Base-by-base conservation (phyloP, 2,797 vertebrate genomes). In the Lutjanus argentimaculatus region DNA sequence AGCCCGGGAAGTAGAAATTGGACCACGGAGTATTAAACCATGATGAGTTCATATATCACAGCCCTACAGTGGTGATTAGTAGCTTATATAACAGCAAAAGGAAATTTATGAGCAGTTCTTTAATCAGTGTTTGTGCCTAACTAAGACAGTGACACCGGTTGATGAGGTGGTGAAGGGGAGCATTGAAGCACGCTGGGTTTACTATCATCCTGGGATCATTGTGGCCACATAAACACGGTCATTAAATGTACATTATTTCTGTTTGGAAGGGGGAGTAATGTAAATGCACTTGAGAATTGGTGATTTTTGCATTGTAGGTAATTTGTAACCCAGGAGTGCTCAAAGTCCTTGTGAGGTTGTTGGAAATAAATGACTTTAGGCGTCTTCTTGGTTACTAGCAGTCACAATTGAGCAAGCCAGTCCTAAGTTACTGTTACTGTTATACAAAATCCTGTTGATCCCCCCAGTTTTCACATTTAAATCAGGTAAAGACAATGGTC, bases 21-120 rank as follows among this genome's bases (percentile, higher is more conserved):
- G 52, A 85, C 64, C 74, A 58, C 75, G 75, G 80, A 58, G 84
- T 71, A 78, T 84, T 87, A 88, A 84, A 85, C 67, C 45, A 57
- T 46, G 82, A 87, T 75, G 78, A 77, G 71, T 89, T 77, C 74
- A 80, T 77, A 66, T 68, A 75, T 77, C 82, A 79, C 73, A 74
- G 80, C 79, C 57, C 49, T 57, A 62, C 67, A 61, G 42, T 42
- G 66, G 59, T 82, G 84, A 86, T 86, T 88, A 61, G 51, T 40
- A 65, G 82, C 79, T 88, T 76, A 75, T 85, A 78, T 82, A 62
- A 68, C 53, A 53, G 81, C 22, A 51, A 73, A 19, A 49, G 40
- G 8, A 51, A 30, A 69, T 72, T 25, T 40, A 12, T n/a, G 67
- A 83, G 75, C 8, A 22, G 25, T 25, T 74, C 45, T 42, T 55